Conservation (phyloP, 2,888 invertebrate genomes). For the Lithophane ornitopus region DNA sequence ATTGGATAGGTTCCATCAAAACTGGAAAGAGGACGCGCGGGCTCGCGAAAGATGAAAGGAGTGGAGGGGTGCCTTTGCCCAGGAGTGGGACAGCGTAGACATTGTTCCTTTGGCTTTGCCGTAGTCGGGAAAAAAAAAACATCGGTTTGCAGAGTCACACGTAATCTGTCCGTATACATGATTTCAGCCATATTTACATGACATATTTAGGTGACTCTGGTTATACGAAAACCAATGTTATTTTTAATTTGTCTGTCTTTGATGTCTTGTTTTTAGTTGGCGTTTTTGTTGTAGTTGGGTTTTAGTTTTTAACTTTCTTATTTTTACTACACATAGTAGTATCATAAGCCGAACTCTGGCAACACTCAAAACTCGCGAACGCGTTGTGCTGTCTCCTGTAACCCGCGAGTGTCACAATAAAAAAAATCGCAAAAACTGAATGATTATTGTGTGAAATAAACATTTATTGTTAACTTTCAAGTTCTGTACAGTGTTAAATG, state of each 20-base stretch:
- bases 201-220: background rate
- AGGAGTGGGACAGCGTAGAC: no score
- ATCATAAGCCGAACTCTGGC: conserved; percentile 45
- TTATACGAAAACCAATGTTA: background rate
- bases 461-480: conserved; percentile 77
- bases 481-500: conserved; percentile 78
- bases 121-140: background rate
- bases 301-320: background rate
- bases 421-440: conserved; percentile 82
- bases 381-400: conserved; percentile 74
- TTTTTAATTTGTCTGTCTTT: background rate
- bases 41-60: no score
- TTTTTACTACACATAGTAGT: conserved; percentile 37
- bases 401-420: conserved; percentile 83
- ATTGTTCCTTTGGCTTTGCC: background rate
- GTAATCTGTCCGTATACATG: background rate
- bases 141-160: background rate
- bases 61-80: no score
- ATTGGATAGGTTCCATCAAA: no score
- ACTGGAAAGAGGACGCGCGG: no score
- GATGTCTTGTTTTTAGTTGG: background rate
- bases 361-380: conserved; percentile 70
- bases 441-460: conserved; percentile 85
- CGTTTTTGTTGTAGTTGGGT: background rate
- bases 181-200: background rate